A percentile compares a stretch with the other conserved stretches of the same genome.
These are phyloP conservation scores for Dasyurus viverrinus DNA, from an alignment of 2,113 vertebrate genomes.

Conservation along the genomic window DNA sequence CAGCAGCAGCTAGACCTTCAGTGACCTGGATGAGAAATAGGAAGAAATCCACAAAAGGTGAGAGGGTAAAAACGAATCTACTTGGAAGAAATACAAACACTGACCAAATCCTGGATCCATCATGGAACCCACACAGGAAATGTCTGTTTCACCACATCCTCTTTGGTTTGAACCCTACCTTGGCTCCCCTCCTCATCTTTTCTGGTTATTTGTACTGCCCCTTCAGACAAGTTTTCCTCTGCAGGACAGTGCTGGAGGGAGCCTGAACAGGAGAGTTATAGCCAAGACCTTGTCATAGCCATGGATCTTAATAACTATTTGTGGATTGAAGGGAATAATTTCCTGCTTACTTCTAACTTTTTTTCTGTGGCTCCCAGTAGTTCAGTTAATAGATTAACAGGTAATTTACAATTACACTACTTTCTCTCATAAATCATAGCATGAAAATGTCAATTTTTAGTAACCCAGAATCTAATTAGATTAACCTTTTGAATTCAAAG, in stretches of 20 bases:
- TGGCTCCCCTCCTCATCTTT: not conserved
- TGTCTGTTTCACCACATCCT: not conserved
- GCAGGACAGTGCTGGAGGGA: not conserved
- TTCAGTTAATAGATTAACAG: not conserved
- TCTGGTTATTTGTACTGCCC: not conserved
- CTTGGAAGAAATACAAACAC: not conserved
- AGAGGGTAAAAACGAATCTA: not conserved
- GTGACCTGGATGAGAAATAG: not conserved
- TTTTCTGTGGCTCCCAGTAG: not conserved
- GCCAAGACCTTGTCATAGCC: not conserved
- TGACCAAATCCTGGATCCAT: not conserved
- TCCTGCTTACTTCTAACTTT: not conserved
- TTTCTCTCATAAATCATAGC: not conserved
- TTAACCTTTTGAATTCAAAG: constrained; percentile 22
- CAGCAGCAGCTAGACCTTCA: not conserved
- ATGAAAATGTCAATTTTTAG: not conserved
- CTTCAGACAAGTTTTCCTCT: not conserved
- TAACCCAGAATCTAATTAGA: not conserved
- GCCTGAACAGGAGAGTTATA: not conserved
- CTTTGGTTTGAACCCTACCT: not conserved
- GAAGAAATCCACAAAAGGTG: not conserved
- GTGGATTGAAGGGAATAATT: not conserved
- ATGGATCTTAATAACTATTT: not conserved
- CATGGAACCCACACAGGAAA: not conserved
- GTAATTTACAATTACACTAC: not conserved